A percentile compares a stretch with the other conserved stretches of the same genome.
Evolutionary conservation across 2,113 vertebrate species (phyloP).

Genomic region (Jacana jacana): DNA sequence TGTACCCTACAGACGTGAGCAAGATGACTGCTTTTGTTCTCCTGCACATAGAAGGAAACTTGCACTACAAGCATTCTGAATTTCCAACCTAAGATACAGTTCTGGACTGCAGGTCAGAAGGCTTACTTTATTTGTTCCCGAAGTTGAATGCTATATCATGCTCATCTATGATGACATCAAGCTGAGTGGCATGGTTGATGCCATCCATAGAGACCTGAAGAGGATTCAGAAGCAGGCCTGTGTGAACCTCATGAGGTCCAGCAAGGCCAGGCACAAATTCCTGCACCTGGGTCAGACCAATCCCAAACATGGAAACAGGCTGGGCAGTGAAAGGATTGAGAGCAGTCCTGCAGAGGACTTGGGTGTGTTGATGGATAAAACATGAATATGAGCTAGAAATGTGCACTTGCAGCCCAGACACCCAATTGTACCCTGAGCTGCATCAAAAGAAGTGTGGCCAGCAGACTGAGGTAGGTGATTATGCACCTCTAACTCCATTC

Average conservation of each 20-base stretch:
- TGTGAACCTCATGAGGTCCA: background rate
- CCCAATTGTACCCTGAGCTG: no score
- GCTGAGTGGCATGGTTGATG: background rate
- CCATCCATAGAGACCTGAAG: background rate
- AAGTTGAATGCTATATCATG: background rate
- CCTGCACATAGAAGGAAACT: background rate
- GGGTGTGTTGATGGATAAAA: background rate
- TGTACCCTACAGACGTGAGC: background rate
- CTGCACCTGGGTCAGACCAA: background rate
- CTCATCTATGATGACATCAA: background rate
- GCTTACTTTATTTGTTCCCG: background rate
- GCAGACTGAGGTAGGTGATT: background rate
- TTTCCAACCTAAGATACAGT: background rate
- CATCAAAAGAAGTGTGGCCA: background rate
- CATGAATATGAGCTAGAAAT: background rate
- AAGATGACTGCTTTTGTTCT: background rate
- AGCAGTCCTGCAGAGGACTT: background rate
- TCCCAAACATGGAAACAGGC: background rate
- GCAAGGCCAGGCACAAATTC: background rate
- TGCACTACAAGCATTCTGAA: background rate
- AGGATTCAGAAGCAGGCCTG: background rate
- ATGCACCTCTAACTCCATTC: background rate
- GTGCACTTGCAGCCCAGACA: background rate
- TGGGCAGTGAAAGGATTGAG: background rate
- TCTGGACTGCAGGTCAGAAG: background rate